phyloP scores from a whole-genome alignment of 2,797 vertebrate genomes.

The Coendou prehensilis region DNA sequence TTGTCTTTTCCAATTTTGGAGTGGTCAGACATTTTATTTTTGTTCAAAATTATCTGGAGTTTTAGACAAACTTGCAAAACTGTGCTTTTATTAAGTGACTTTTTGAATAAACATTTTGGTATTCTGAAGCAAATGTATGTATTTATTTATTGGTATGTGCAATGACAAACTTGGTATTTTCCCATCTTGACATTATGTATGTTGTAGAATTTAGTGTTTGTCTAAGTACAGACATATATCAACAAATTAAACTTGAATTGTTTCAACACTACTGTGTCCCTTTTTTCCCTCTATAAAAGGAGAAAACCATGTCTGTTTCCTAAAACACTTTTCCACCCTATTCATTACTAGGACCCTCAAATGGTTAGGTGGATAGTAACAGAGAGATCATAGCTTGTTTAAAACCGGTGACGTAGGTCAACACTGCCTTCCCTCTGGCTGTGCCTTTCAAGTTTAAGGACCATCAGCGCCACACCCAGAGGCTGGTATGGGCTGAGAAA shows the following conservation, averaged over 20 bases:
- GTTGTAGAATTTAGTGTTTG: conserved; percentile 91
- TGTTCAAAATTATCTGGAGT: conserved; percentile 89
- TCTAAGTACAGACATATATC: conserved; percentile 89
- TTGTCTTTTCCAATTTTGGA: conserved; percentile 90
- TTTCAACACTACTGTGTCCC: conserved; percentile 80
- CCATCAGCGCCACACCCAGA: background rate
- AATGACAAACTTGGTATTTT: conserved; percentile 90
- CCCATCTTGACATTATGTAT: conserved; percentile 91
- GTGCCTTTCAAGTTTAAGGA: background rate
- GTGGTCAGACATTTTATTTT: conserved; percentile 90
- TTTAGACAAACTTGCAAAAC: conserved; percentile 91
- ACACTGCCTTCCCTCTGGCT: background rate
- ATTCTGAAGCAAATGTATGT: conserved; percentile 89
- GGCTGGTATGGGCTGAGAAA: background rate
- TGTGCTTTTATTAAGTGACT: conserved; percentile 91
- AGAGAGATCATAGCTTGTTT: background rate
- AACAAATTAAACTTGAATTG: conserved; percentile 90
- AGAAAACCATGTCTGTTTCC: background rate
- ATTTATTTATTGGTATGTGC: conserved; percentile 90
- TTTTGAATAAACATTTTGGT: conserved; percentile 88
- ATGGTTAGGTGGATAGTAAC: background rate
- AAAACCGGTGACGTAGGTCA: background rate
- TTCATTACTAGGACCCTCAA: background rate
- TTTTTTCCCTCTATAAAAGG: conserved; percentile 39
- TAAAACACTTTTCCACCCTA: background rate